Percentiles rank a stretch among this genome's conserved stretches.
Evolutionary conservation across 1,140 invertebrate genomes (phyloP).

Genomic region (Chrysomallon squamiferum): DNA sequence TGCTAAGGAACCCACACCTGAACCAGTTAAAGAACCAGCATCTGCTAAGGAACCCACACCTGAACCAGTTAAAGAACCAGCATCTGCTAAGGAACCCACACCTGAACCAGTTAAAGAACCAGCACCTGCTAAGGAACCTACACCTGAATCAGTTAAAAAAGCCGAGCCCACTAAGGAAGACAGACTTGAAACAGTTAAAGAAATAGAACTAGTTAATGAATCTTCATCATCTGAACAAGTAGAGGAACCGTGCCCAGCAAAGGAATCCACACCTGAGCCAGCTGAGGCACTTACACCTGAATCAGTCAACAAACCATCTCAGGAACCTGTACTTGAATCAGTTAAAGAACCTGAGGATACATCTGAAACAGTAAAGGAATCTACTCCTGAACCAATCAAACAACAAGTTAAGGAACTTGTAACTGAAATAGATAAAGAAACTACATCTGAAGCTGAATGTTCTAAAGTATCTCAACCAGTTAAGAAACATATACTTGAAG

Average conservation of each 20-base stretch:
- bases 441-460: too few species aligned
- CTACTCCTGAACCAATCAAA: neutral
- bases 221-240: neutral
- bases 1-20: conserved; percentile 6
- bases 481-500: too few species aligned
- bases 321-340: too few species aligned
- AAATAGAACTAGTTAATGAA: conserved; percentile 1
- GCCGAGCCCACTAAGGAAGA: neutral
- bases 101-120: conserved; percentile 3
- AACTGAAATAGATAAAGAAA: too few species aligned
- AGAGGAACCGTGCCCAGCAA: neutral
- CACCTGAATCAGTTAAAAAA: neutral
- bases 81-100: conserved; percentile 1
- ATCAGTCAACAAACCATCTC: neutral
- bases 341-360: too few species aligned
- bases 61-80: conserved; percentile 5
- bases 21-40: conserved; percentile 51
- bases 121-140: conserved; percentile 74
- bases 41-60: neutral
- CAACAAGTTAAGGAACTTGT: neutral
- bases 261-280: neutral
- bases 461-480: neutral
- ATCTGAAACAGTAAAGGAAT: neutral
- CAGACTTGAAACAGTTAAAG: neutral
- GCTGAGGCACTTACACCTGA: neutral